These are phyloP conservation scores for Hyles vespertilio DNA, from an alignment of 1,140 invertebrate species.

Conservation along the genomic window DNA sequence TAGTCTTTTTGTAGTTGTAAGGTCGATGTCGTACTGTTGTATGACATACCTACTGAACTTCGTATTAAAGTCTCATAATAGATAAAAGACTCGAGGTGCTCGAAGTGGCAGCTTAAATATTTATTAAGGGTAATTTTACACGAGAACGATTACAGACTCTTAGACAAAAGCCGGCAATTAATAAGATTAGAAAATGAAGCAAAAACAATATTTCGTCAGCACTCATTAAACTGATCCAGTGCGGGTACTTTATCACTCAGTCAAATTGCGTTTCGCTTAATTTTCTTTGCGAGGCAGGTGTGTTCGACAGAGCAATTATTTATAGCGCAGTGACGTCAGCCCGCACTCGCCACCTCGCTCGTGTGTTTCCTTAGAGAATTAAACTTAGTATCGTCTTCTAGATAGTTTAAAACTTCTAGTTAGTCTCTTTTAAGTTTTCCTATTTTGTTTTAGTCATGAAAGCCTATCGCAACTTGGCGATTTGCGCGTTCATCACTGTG, in stretches of 20 bases:
- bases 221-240: constrained; percentile 72
- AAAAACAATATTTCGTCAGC: constrained; percentile 66
- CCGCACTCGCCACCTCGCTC: constrained; percentile 26
- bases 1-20: neutral
- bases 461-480: constrained; percentile 30
- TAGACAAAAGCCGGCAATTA: constrained; percentile 10
- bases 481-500: constrained; percentile 26
- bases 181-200: constrained; percentile 66
- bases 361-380: constrained; percentile 42
- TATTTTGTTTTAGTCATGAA: constrained; percentile 33
- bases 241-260: constrained; percentile 73
- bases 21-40: neutral
- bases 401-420: constrained; percentile 50
- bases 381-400: constrained; percentile 53
- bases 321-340: constrained; percentile 69
- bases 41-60: no score
- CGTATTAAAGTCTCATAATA: no score
- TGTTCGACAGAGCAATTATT: constrained; percentile 76
- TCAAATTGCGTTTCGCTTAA: constrained; percentile 75
- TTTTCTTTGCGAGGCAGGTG: constrained; percentile 74
- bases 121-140: no score
- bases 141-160: no score
- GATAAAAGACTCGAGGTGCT: no score
- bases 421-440: constrained; percentile 41
- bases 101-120: no score